Evolutionary conservation across 2,797 vertebrate genomes (phyloP).

Genomic region (Eurystomus glaucurus): DNA sequence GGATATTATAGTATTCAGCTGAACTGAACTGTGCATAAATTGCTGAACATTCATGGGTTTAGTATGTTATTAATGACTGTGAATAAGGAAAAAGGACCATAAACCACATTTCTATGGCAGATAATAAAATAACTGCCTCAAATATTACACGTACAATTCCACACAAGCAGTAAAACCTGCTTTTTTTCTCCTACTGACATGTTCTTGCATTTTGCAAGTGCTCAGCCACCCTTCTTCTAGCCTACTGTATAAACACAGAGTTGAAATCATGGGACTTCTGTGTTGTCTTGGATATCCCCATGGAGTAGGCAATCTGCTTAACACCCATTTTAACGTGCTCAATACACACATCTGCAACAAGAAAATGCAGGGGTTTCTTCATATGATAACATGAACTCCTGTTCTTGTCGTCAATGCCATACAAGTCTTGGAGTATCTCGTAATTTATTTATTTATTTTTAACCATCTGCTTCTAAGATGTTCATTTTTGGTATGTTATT

Average conservation of each 20-base stretch:
- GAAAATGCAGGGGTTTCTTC: neutral
- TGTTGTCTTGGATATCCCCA: neutral
- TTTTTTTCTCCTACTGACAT: neutral
- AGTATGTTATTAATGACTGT: conserved; percentile 45
- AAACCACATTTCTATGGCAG: conserved; percentile 49
- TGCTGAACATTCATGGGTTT: conserved; percentile 18
- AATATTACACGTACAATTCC: neutral
- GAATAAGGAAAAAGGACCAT: conserved; percentile 33
- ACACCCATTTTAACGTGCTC: neutral
- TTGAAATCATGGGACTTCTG: neutral
- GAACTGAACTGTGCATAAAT: conserved; percentile 58
- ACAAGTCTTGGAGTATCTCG: rapidly evolving
- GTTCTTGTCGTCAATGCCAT: neutral
- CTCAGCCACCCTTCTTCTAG: neutral
- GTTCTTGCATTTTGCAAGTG: neutral
- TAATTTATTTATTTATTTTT: neutral
- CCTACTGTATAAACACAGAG: neutral
- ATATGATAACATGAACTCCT: neutral
- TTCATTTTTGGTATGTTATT: neutral
- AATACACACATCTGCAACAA: neutral
- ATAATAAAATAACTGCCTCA: conserved; percentile 58
- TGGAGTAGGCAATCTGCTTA: neutral
- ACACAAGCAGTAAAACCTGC: neutral
- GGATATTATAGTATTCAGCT: neutral
- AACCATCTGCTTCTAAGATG: neutral